Conservation (phyloP, 64 coral and sea anemone species). For the Pachyseris speciosa region DNA sequence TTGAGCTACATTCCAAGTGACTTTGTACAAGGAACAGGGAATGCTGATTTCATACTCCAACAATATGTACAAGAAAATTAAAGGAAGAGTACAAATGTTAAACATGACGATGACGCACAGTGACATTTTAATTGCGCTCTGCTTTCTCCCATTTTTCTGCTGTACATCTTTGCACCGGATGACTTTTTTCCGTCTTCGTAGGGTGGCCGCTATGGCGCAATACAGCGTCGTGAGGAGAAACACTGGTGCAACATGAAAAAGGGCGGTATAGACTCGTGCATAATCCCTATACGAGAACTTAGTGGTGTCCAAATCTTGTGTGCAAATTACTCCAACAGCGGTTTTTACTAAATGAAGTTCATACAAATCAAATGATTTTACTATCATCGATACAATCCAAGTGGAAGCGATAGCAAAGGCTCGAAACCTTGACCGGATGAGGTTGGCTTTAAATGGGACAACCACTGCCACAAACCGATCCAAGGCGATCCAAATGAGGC, state of each 20-base stretch:
- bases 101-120: not conserved
- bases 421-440: not conserved
- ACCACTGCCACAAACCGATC: conserved; percentile 53
- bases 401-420: not conserved
- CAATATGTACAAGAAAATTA: not conserved
- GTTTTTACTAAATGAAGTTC: not conserved
- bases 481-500: conserved; percentile 29
- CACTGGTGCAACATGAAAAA: not conserved
- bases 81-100: not conserved
- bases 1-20: not conserved
- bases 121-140: not conserved
- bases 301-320: not conserved
- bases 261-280: not conserved
- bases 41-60: no score
- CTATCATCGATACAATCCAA: not conserved
- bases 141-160: not conserved
- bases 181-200: not conserved
- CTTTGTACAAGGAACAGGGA: not conserved
- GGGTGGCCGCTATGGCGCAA: not conserved
- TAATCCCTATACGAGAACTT: not conserved
- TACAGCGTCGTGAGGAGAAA: not conserved
- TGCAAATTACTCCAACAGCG: not conserved
- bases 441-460: not conserved
- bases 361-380: conserved; percentile 8
- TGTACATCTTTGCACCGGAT: not conserved